Evolutionary conservation across 2,113 vertebrate species (phyloP), one percentile per base, ranked within the genome.

Genomic region (Mormoops blainvillei): DNA sequence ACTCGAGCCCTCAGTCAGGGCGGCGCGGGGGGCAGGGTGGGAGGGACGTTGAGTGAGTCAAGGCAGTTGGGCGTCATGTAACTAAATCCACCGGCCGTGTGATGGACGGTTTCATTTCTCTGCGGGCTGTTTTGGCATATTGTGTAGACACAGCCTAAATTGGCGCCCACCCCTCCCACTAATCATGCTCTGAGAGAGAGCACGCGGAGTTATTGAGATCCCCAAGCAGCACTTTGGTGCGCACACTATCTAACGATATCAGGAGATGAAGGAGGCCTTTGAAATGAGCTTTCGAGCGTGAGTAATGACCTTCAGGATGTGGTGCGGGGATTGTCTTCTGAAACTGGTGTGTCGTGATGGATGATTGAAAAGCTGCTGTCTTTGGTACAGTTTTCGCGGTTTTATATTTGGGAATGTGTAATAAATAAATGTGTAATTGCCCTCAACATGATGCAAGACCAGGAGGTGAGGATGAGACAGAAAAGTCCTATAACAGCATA

Each of bases 351-450:
- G 45, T 96, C 96, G 91, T 97, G 97, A 97, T 96, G 97, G 96
- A 94, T 96, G 97, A 95, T 97, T 96, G 97, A 97, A 95, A 97
- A 93, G 93, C 97, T 87, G 95, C 97, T 96, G 94, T 97, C 97
- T 96, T 95, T 87, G 70, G 95, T 93, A 77, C 48, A 86, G 96
- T 96, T 97, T 97, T 92, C 19, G 1, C 22, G 52, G 97, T 93
- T 96, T 97, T 97, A 93, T 97, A 97, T 94, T 97, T 95, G 94
- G 85, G 87, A 96, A 86, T 84, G 91, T 93, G 91, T 96, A 97
- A 98, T 97, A 98, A 97, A 97, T 97, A 98, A 97, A 97, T 95
- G 95, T 94, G 97, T 97, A 96, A 97, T 97, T 97, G 97, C 96
- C 93, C 96, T 94, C 93, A 68, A 92, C 96, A 88, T 96, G 96